These are phyloP conservation scores for Castor canadensis DNA, from an alignment of 2,113 vertebrate species.

Conservation along the genomic window DNA sequence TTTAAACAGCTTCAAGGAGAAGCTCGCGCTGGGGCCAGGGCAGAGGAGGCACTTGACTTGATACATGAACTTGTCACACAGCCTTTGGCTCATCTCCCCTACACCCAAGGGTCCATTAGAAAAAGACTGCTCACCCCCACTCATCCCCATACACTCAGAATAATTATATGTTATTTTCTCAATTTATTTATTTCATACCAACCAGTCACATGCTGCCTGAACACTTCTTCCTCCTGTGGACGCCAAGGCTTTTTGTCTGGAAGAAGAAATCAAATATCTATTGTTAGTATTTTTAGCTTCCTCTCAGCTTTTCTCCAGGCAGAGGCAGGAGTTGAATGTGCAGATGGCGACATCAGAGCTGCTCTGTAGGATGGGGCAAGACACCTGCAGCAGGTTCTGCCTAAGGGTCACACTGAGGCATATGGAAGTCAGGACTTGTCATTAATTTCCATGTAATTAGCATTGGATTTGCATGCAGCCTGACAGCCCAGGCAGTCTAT, in stretches of 20 bases:
- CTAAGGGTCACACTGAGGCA: neutral
- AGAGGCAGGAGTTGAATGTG: neutral
- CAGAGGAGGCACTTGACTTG: neutral
- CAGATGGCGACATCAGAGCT: neutral
- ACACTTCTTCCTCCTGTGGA: slow-evolving; percentile 97
- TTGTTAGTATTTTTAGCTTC: slow-evolving; percentile 66
- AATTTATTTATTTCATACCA: slow-evolving; percentile 85
- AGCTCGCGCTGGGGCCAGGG: neutral
- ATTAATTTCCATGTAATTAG: slow-evolving; percentile 58
- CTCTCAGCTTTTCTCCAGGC: neutral
- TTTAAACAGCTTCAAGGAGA: neutral
- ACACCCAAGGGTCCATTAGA: neutral
- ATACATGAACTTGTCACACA: neutral
- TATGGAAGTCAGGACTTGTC: neutral
- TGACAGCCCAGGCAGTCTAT: neutral
- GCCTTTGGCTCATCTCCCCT: neutral
- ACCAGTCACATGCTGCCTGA: slow-evolving; percentile 99
- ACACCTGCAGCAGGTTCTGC: neutral
- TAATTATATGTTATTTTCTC: slow-evolving; percentile 65
- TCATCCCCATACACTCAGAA: neutral
- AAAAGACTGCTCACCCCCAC: neutral
- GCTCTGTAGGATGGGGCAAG: neutral
- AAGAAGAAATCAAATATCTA: slow-evolving; percentile 72
- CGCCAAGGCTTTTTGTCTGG: slow-evolving; percentile 95
- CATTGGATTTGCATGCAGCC: slow-evolving; percentile 8